A percentile compares a stretch with the other conserved stretches of the same genome.
Conservation (phyloP, 2,797 vertebrate species). For the Natrix natrix region DNA sequence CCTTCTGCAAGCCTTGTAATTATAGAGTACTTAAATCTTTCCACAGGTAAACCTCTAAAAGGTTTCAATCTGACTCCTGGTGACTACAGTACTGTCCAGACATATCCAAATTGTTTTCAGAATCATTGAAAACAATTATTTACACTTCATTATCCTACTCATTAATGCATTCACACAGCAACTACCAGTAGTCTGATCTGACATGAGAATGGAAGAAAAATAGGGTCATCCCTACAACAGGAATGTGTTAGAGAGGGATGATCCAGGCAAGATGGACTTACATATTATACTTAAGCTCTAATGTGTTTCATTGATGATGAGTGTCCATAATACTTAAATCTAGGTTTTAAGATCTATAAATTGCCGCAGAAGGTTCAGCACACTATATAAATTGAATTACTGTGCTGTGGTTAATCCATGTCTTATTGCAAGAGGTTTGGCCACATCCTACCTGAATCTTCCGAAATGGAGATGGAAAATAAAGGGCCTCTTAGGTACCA, state of each 20-base stretch:
- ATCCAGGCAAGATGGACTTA: not conserved
- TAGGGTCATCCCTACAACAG: not conserved
- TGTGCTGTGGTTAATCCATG: not conserved
- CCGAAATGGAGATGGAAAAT: conserved; percentile 40
- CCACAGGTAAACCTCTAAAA: not conserved
- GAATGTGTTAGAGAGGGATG: not conserved
- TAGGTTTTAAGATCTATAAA: not conserved
- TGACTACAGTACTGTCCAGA: not conserved
- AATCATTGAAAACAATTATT: not conserved
- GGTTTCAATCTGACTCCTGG: not conserved
- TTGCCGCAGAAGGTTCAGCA: not conserved
- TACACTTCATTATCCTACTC: not conserved
- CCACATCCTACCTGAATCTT: conserved; percentile 31
- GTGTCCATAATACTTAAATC: not conserved
- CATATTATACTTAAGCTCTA: not conserved
- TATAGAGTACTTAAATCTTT: not conserved
- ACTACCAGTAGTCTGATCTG: not conserved
- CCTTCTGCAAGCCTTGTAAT: not conserved
- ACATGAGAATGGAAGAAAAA: not conserved
- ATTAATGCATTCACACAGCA: not conserved
- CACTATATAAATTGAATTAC: not conserved
- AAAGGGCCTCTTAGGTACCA: conserved; percentile 30
- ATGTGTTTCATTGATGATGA: not conserved
- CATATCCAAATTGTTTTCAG: not conserved
- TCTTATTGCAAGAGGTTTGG: not conserved